Evolutionary conservation across 2,888 invertebrate genomes (phyloP).

Genomic region (Electrophaes corylata): DNA sequence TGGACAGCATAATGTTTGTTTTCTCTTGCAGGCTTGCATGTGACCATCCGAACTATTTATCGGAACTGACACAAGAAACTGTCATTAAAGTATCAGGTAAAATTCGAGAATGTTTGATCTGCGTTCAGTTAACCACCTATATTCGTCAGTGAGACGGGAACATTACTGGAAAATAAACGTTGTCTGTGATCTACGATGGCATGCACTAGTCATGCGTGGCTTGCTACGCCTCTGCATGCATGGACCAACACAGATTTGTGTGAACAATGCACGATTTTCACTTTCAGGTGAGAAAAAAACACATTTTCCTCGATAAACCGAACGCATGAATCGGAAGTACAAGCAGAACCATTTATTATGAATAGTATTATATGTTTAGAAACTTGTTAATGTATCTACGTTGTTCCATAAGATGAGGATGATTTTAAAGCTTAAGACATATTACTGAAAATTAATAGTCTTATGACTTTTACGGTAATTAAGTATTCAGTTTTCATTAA

Average conservation of each 20-base stretch:
- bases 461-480: too few species aligned
- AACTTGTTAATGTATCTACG: background rate
- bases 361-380: background rate
- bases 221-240: conserved; percentile 47
- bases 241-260: conserved; percentile 48
- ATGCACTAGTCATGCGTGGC: conserved; percentile 57
- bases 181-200: conserved; percentile 45
- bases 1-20: conserved; percentile 61
- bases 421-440: too few species aligned
- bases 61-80: conserved; percentile 78
- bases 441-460: too few species aligned
- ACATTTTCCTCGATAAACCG: conserved; percentile 31
- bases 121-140: conserved; percentile 53
- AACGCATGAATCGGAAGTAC: conserved; percentile 39
- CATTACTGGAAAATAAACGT: conserved; percentile 53
- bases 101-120: conserved; percentile 62
- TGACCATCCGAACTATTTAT: conserved; percentile 75
- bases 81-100: conserved; percentile 73
- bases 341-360: background rate
- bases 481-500: too few species aligned
- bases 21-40: conserved; percentile 72
- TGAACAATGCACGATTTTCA: conserved; percentile 68
- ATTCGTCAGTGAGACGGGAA: conserved; percentile 51
- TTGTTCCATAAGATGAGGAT: too few species aligned
- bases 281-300: conserved; percentile 63